Base-by-base conservation (phyloP, 2,888 invertebrate species). In the Osmoderma eremita region DNA sequence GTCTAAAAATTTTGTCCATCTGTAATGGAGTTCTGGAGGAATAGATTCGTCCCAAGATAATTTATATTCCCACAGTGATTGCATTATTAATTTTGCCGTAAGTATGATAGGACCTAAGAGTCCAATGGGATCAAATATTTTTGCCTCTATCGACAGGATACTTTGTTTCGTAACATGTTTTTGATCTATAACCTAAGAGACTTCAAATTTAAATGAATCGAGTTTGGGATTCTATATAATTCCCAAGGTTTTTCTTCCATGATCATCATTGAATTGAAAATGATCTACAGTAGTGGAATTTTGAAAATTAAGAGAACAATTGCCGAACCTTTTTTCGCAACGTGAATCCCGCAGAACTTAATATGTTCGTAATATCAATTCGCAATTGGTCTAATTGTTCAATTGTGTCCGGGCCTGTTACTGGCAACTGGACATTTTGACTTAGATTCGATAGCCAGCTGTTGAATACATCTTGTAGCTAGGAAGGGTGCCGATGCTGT, bases 401-500 rank as follows among this genome's bases (percentile, higher is more conserved):
- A 13, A 10, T 20, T 6, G 74, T 56, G 12, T 63, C 54, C 17
- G 68, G 8, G 1, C 71, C 71, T 72, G 13, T 58, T 24, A n/a
- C n/a, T n/a, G n/a, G n/a, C n/a, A n/a, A n/a, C 10, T 50, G 54
- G 39, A 13, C 18, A 39, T 3, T 74, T 68, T 42, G 54, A 65
- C 8, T 56, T 10, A n/a, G 51, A 58, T 13, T 76, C 75, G 0
- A 67, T 10, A 0, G 76, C 75, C 20, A 77, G 48, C 67, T 76
- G 72, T 36, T 70, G 50, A 12, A 78, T 51, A 10, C 69, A 71
- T 39, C 76, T 20, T 0, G 70, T 72, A 0, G 78, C 75, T 15
- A 77, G 51, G 68, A 68, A 79, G 5, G 77, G 73, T 3, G 76
- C 75, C 2, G 74, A 67, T 5, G 77, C 72, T 0, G 74, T 75